phyloP scores from a whole-genome alignment of 2,888 invertebrate genomes.

The Ichneumon xanthorius region DNA sequence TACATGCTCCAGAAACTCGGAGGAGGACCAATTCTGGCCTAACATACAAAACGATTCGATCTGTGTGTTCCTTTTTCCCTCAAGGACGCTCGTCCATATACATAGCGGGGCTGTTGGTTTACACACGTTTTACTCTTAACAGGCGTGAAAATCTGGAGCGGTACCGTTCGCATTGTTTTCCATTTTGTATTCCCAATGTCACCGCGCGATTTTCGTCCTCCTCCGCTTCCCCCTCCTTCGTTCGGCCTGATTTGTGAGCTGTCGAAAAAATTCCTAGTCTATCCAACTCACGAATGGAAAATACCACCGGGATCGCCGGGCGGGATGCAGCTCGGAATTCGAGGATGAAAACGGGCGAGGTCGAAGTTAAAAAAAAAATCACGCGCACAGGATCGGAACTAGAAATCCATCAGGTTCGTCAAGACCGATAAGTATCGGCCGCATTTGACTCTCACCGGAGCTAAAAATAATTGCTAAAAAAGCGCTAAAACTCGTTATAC shows the following conservation, averaged over 20 bases:
- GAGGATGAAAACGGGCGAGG: conserved; percentile 27
- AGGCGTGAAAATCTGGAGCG: conserved; percentile 80
- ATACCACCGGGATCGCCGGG: conserved; percentile 43
- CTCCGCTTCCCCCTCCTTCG: conserved; percentile 1
- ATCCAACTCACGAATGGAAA: conserved; percentile 45
- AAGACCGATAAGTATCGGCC: not conserved
- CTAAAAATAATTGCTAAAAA: not conserved
- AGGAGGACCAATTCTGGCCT: not conserved
- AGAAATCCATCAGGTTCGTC: not conserved
- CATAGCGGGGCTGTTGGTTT: conserved; percentile 21
- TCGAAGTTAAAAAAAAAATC: conserved; percentile 36
- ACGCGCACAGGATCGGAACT: not conserved
- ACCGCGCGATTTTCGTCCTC: conserved; percentile 40
- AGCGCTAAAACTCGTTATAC: not conserved
- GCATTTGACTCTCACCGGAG: not conserved
- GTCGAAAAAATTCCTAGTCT: conserved; percentile 52
- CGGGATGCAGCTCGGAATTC: conserved; percentile 21
- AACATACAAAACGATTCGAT: conserved; percentile 51
- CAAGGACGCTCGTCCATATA: conserved; percentile 50
- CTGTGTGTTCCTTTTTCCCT: conserved; percentile 45
- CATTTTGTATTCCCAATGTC: conserved; percentile 69
- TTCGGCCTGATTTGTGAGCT: conserved; percentile 57
- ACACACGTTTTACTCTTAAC: conserved; percentile 69
- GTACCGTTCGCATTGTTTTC: conserved; percentile 51
- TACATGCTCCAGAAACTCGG: conserved; percentile 41